A percentile compares a stretch with the other conserved stretches of the same genome.
These are phyloP conservation scores for Argynnis bischoffii DNA, from an alignment of 2,888 invertebrate genomes.

Conservation along the genomic window DNA sequence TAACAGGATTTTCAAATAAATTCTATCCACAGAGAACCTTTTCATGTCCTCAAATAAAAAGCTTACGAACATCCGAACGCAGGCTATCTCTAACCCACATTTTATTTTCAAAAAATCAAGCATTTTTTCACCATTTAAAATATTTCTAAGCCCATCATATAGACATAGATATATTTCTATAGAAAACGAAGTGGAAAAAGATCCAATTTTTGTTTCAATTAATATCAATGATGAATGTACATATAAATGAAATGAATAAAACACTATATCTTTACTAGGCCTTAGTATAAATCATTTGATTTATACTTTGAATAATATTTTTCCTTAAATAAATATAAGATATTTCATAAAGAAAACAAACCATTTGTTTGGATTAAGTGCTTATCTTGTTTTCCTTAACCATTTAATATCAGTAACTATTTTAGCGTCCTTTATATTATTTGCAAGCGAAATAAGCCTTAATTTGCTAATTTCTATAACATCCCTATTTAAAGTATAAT, in stretches of 20 bases:
- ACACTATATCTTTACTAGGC: no score
- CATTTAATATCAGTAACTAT: conserved; percentile 3
- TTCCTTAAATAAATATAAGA: conserved; percentile 2
- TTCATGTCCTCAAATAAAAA: no score
- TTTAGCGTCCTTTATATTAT: conserved; percentile 6
- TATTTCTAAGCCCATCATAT: no score
- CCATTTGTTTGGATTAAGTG: conserved; percentile 14
- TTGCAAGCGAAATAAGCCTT: conserved; percentile 3
- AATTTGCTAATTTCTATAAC: conserved; percentile 12
- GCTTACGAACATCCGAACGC: no score
- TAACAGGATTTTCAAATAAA: no score
- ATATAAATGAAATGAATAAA: no score
- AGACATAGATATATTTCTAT: neutral
- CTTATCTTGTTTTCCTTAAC: conserved; percentile 10
- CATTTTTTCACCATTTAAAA: no score
- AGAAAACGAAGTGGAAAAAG: neutral
- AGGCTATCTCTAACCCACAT: no score
- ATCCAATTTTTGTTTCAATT: no score
- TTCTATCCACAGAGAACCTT: no score
- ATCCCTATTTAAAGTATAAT: neutral
- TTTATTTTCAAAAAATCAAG: no score
- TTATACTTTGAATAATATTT: neutral
- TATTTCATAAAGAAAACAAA: conserved; percentile 10
- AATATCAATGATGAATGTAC: no score
- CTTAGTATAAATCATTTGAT: neutral